Evolutionary conservation across 2,888 invertebrate genomes (phyloP).

Genomic region (Petrolisthes manimaculis): DNA sequence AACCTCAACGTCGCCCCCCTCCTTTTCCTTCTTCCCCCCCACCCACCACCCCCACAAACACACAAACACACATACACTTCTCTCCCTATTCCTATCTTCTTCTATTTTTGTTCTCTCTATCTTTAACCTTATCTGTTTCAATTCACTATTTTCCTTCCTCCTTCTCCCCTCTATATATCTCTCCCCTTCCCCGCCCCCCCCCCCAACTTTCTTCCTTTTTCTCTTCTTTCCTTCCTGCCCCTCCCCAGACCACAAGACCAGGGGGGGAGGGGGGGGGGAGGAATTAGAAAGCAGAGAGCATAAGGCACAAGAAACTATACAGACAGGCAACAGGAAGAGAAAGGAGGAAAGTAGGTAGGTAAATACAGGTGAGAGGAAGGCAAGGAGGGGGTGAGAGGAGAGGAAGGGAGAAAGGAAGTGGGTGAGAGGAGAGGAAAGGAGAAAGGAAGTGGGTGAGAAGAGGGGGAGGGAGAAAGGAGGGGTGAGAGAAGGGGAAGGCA

Average conservation of each 20-base stretch:
- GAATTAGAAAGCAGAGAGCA: background rate
- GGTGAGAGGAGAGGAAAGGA: no score
- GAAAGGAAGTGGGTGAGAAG: background rate
- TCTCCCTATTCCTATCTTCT: no score
- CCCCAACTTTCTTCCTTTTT: no score
- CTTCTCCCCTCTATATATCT: no score
- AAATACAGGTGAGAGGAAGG: background rate
- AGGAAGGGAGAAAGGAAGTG: no score
- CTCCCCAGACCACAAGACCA: background rate
- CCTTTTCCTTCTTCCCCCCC: background rate
- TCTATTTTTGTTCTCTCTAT: no score
- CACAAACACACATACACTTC: background rate
- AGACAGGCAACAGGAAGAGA: background rate
- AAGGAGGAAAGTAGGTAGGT: background rate
- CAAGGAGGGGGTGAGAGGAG: background rate
- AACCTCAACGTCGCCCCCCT: background rate
- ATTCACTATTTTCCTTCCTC: no score
- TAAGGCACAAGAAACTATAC: background rate
- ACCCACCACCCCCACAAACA: background rate
- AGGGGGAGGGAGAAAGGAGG: conserved; percentile 8
- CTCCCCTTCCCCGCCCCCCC: no score
- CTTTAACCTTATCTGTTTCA: no score
- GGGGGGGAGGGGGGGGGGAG: background rate
- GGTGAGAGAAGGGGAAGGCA: background rate
- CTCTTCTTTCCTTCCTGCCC: no score